Evolutionary conservation across 2,797 vertebrate species (phyloP).

Genomic region (Pangasius macronema): DNA sequence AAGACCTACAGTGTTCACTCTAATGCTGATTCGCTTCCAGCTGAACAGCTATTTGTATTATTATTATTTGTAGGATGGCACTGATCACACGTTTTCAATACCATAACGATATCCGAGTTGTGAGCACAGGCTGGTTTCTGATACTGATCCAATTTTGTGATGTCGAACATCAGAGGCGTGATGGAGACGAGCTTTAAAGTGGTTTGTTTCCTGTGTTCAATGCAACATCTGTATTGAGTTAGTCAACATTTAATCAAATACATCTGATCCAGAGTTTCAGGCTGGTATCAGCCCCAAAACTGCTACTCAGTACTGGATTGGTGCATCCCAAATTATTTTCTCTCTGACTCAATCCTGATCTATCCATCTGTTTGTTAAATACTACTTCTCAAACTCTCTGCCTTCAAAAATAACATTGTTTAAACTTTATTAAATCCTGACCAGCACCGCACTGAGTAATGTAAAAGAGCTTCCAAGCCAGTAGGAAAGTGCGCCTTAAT

Average conservation of each 20-base stretch:
- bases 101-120: neutral
- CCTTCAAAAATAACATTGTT: neutral
- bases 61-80: neutral
- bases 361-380: neutral
- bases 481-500: neutral
- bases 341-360: neutral
- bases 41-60: neutral
- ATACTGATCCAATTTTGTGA: neutral
- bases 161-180: neutral
- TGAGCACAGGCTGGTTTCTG: neutral
- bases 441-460: neutral
- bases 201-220: neutral
- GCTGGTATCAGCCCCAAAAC: too few species aligned
- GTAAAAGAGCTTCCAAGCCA: neutral
- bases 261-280: neutral
- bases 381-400: neutral
- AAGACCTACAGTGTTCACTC: conserved; percentile 12
- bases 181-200: neutral
- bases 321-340: neutral
- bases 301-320: neutral
- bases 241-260: neutral
- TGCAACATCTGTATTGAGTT: neutral
- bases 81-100: neutral
- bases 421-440: neutral
- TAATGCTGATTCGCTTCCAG: neutral